These are phyloP conservation scores for Fragum fragum DNA, from an alignment of 2,888 invertebrate species.

Conservation along the genomic window DNA sequence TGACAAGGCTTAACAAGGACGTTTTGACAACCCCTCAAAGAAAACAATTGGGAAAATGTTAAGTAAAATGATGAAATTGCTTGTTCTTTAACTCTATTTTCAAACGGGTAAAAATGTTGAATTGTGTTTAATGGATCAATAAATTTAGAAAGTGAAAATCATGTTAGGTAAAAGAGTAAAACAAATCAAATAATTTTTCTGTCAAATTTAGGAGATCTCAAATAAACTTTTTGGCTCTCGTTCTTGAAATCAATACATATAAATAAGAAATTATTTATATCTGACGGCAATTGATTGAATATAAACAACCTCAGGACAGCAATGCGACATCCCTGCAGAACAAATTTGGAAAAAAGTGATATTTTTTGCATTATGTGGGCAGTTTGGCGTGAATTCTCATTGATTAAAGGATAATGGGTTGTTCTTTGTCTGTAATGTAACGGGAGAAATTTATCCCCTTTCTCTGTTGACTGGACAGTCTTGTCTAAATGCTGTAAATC, in stretches of 20 bases:
- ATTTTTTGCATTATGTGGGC: constrained; percentile 13
- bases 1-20: too few species aligned
- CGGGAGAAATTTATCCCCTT: not conserved
- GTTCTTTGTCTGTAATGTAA: not conserved
- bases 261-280: not conserved
- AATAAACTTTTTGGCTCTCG: too few species aligned
- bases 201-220: too few species aligned
- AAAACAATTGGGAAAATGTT: too few species aligned
- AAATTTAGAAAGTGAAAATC: too few species aligned
- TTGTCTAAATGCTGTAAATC: not conserved
- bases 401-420: constrained; percentile 9
- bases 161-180: too few species aligned
- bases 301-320: not conserved
- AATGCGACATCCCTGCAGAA: not conserved
- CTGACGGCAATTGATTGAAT: constrained; percentile 2
- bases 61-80: too few species aligned
- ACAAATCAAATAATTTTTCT: too few species aligned
- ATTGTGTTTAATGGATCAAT: too few species aligned
- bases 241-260: not conserved
- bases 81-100: too few species aligned
- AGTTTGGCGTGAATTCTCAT: constrained; percentile 20
- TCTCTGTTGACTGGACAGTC: not conserved
- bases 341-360: constrained; percentile 4
- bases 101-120: too few species aligned
- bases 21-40: too few species aligned